Conservation (phyloP, 2,888 invertebrate genomes). For the Mythimna loreyi region DNA sequence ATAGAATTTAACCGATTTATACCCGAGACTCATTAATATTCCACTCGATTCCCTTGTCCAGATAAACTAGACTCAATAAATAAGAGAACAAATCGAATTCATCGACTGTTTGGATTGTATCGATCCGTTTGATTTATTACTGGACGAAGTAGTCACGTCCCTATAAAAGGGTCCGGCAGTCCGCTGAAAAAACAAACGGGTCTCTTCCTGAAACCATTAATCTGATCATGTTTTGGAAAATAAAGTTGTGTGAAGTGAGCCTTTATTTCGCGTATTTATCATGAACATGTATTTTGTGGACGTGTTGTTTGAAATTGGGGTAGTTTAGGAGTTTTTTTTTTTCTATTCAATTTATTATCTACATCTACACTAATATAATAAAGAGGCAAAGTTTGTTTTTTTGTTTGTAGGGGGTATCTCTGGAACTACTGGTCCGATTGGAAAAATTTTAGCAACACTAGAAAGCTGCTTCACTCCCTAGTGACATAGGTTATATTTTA, state of each 20-base stretch:
- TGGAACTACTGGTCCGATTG: too few species aligned
- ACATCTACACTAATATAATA: too few species aligned
- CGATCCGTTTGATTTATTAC: constrained; percentile 52
- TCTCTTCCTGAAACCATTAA: constrained; percentile 41
- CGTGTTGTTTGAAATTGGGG: background rate
- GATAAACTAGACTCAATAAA: constrained; percentile 47
- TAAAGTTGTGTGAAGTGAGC: background rate
- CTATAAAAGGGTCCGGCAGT: constrained; percentile 22
- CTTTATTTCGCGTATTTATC: background rate
- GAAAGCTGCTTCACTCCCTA: too few species aligned
- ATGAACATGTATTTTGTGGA: background rate
- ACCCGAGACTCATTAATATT: constrained; percentile 32
- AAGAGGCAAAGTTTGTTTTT: too few species aligned
- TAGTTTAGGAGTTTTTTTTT: background rate
- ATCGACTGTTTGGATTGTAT: constrained; percentile 43
- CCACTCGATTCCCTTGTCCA: background rate
- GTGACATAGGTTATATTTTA: too few species aligned
- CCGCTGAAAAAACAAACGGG: constrained; percentile 33
- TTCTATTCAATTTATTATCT: background rate
- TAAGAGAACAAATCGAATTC: constrained; percentile 40
- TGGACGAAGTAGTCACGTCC: constrained; percentile 44
- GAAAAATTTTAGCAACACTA: too few species aligned
- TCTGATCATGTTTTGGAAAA: constrained; percentile 40
- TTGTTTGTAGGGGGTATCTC: too few species aligned
- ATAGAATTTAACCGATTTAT: too few species aligned